These are phyloP conservation scores for Trachymyrmex cornetzi DNA, from an alignment of 1,140 invertebrate genomes.

Conservation along the genomic window DNA sequence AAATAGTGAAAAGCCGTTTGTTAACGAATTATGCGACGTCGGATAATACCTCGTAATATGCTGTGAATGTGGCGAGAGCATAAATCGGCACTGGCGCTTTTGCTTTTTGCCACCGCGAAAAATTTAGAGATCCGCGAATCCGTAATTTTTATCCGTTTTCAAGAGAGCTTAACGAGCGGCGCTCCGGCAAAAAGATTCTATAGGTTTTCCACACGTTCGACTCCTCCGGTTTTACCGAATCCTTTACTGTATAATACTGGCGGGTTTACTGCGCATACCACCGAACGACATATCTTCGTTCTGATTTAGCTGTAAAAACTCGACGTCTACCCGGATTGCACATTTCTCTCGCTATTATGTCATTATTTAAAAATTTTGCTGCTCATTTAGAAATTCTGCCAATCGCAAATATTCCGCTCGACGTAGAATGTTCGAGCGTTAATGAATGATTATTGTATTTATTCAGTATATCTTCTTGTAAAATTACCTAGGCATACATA, in stretches of 20 bases:
- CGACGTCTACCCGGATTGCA: neutral
- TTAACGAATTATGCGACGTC: slow-evolving; percentile 53
- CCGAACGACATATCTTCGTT: slow-evolving; percentile 32
- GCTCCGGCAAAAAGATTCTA: slow-evolving; percentile 48
- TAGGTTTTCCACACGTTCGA: slow-evolving; percentile 60
- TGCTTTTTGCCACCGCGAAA: slow-evolving; percentile 41
- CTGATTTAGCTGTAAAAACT: slow-evolving; percentile 41
- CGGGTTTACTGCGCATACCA: slow-evolving; percentile 41
- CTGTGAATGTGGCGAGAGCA: slow-evolving; percentile 4
- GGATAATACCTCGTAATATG: slow-evolving; percentile 49
- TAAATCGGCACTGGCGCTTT: slow-evolving; percentile 13
- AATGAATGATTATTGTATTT: neutral
- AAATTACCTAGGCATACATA: slow-evolving; percentile 10
- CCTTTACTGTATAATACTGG: slow-evolving; percentile 44
- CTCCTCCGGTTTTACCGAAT: slow-evolving; percentile 57
- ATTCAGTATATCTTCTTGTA: neutral
- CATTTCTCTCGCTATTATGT: neutral
- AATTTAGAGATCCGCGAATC: slow-evolving; percentile 58
- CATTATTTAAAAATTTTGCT: slow-evolving; percentile 8
- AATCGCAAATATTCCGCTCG: neutral
- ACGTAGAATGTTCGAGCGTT: neutral
- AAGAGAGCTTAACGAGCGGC: slow-evolving; percentile 62
- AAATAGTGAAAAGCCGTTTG: slow-evolving; percentile 2
- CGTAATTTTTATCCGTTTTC: slow-evolving; percentile 63
- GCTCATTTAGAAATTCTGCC: neutral